Evolutionary conservation across 2,888 invertebrate species (phyloP), one percentile per base, ranked within the genome.

Genomic region (Aleiodes leptofemur): DNA sequence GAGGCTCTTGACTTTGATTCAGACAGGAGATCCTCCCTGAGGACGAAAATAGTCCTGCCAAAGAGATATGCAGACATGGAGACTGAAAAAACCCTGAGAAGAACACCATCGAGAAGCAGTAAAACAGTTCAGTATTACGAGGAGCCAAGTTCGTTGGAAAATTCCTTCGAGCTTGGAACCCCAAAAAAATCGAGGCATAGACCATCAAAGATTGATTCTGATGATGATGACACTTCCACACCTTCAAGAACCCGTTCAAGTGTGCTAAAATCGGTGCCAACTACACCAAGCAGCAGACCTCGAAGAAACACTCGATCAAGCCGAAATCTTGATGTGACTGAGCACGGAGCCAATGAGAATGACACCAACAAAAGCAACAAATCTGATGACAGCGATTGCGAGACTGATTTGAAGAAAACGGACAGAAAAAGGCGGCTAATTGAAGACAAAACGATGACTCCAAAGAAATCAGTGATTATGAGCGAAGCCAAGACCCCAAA

Each of bases 1-100:
- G 80, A 83, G 59, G 70, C 74, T 0, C 78, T 81, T 8, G 76
- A 77, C 0, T 79, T 79, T 13, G 69, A 70, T 4, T 69, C 76
- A 8, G 43, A 38, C 5, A 56, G 56, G 6, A 75, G 77, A 72
- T 57, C 64, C 11, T 79, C 80, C 0, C 13, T 51, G 13, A 72
- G 77, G 72, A 71, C 74, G 5, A 72, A 16, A 11, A 34, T 69
- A 1, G 72, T 1, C 72, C 78, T n/a, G 4, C 51, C 31, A 3
- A 74, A 74, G 4, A 78, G 64, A 69, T 76, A 66, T 43, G 51
- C 66, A 11, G 57, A 73, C 72, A 69, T 31, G 50, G 73, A 11
- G 16, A 34, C 8, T 69, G 72, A 77, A 29, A 57, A 68, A 14
- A 13, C 57, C 31, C 0, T 14, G 5, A 51, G 14, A 59, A 57